Evolutionary conservation across 2,113 vertebrate genomes (phyloP), one percentile per base, ranked within the genome.

Genomic region (Thryonomys swinderianus): DNA sequence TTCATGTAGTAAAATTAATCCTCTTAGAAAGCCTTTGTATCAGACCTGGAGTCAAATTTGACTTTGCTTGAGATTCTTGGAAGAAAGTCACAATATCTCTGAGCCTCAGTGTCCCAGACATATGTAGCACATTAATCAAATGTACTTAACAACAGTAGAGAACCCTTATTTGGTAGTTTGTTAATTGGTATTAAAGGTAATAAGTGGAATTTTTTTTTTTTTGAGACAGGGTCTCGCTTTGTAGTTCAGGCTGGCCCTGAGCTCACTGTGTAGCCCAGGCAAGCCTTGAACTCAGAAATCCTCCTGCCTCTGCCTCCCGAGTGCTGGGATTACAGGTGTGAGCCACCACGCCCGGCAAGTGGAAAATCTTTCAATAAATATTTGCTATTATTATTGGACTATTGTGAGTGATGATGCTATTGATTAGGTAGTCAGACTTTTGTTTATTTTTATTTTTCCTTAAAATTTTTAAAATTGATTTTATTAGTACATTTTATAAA

Each of bases 151-250:
- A n/a, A 37, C 45, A 94, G 53, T 17, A 55, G 16, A 53, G 25
- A 85, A 69, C 5, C 37, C 0, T 2, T 84, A 64, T 1, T 66
- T 61, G 61, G 23, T 32, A 16, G 13, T 53, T 84, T 79, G 74
- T n/a, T 76, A 55, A 74, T 90, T 82, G 82, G 32, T 59, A 66
- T 27, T 84, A 87, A 18, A 88, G n/a, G 9, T 94, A 88, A 51
- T 51, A 51, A 51, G 48, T n/a, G n/a, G n/a, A n/a, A n/a, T n/a
- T n/a, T n/a, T n/a, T n/a, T n/a, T n/a, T n/a, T n/a, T n/a, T n/a
- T n/a, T n/a, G n/a, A n/a, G n/a, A n/a, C n/a, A n/a, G n/a, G n/a
- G n/a, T n/a, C n/a, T n/a, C n/a, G n/a, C n/a, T n/a, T n/a, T n/a
- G n/a, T n/a, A n/a, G n/a, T n/a, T n/a, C n/a, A n/a, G n/a, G n/a